A percentile compares a stretch with the other conserved stretches of the same genome.
Evolutionary conservation across 2,888 invertebrate genomes (phyloP).

Genomic region (Tortrix viridana): DNA sequence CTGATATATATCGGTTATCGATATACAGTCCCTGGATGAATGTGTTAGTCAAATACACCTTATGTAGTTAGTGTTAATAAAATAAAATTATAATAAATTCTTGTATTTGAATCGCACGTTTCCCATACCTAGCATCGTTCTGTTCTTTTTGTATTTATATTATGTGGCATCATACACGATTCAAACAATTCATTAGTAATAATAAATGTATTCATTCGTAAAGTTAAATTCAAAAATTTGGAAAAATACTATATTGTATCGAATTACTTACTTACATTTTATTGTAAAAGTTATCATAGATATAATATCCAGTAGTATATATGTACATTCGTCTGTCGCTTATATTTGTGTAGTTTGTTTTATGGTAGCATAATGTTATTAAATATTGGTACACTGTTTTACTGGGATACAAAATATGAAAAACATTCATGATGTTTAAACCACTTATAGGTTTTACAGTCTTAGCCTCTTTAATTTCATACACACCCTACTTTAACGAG

Average conservation of each 20-base stretch:
- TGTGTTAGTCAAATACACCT: no score
- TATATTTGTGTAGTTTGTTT: slow-evolving; percentile 60
- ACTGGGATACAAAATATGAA: slow-evolving; percentile 13
- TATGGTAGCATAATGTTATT: slow-evolving; percentile 48
- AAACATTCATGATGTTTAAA: not conserved
- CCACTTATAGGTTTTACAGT: no score
- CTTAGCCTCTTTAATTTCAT: no score
- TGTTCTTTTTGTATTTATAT: slow-evolving; percentile 14
- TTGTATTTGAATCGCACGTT: no score
- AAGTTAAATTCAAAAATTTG: not conserved
- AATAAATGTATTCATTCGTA: slow-evolving; percentile 8
- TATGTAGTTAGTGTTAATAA: no score
- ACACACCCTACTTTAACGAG: no score
- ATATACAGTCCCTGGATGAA: no score
- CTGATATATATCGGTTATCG: no score
- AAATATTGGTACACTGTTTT: slow-evolving; percentile 44
- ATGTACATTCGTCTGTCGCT: slow-evolving; percentile 53
- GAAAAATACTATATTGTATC: slow-evolving; percentile 22
- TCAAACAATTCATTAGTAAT: slow-evolving; percentile 15
- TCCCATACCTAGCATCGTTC: no score
- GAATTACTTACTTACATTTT: slow-evolving; percentile 2
- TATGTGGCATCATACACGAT: slow-evolving; percentile 27
- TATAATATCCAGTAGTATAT: slow-evolving; percentile 34
- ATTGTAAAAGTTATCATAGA: slow-evolving; percentile 16
- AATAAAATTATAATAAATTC: no score